Evolutionary conservation across 1,140 invertebrate genomes (phyloP).

Genomic region (Zophobas atratus): DNA sequence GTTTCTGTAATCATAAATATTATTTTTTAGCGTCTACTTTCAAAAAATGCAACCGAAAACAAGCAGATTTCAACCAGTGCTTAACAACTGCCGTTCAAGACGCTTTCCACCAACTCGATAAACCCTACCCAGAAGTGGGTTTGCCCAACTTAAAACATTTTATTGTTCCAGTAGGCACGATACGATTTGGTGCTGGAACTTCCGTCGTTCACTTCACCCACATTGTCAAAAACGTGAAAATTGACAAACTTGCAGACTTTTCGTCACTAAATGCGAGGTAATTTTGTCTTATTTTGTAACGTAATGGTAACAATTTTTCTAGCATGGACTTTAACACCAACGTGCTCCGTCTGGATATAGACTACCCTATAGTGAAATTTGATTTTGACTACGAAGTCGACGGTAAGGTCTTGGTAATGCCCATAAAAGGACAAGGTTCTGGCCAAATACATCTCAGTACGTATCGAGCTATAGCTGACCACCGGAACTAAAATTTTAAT

Average conservation of each 20-base stretch:
- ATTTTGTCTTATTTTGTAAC: neutral
- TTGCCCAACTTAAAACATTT: slow-evolving; percentile 35
- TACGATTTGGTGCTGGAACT: too few species aligned
- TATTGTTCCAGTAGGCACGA: slow-evolving; percentile 8
- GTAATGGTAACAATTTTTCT: too few species aligned
- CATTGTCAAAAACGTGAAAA: slow-evolving; percentile 1
- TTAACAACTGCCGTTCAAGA: slow-evolving; percentile 45
- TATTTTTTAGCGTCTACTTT: too few species aligned
- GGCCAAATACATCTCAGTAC: neutral
- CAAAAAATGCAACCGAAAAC: too few species aligned
- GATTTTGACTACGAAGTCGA: slow-evolving; percentile 47
- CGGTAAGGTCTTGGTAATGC: slow-evolving; percentile 53
- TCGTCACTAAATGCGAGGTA: neutral
- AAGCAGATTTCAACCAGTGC: neutral
- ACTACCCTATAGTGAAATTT: slow-evolving; percentile 32
- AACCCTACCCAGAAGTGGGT: neutral
- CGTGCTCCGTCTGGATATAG: slow-evolving; percentile 14
- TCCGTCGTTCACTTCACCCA: too few species aligned
- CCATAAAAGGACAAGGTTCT: slow-evolving; percentile 50
- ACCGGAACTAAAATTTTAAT: neutral
- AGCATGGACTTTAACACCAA: slow-evolving; percentile 52
- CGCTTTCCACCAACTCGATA: slow-evolving; percentile 16
- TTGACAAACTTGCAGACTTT: neutral
- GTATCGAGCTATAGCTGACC: neutral
- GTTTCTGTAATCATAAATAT: too few species aligned